Evolutionary conservation across 1,140 invertebrate genomes (phyloP).

Genomic region (Alviniconcha marisindica): DNA sequence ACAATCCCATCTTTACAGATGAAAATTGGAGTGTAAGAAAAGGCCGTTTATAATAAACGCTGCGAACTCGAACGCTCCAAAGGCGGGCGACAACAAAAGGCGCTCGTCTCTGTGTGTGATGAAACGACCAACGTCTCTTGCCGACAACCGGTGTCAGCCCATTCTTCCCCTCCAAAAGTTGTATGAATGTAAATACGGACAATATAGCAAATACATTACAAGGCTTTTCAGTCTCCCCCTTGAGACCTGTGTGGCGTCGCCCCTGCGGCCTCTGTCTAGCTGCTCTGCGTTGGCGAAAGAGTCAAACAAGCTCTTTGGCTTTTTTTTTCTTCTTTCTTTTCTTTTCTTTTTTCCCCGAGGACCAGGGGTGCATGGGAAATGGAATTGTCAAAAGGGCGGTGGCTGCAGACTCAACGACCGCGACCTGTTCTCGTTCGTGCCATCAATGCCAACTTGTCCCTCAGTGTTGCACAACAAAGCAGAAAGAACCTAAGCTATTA

Average conservation of each 20-base stretch:
- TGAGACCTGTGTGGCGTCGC: too few relatives aligned
- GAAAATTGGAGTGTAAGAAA: conserved; percentile 30
- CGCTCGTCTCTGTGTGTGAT: conserved; percentile 2
- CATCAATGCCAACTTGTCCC: too few relatives aligned
- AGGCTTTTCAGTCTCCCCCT: background rate
- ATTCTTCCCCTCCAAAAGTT: conserved; percentile 1
- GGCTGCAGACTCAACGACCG: too few relatives aligned
- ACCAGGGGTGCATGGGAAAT: conserved; percentile 4
- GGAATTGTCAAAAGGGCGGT: conserved; percentile 32
- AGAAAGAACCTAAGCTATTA: too few relatives aligned
- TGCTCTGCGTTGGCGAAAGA: too few relatives aligned
- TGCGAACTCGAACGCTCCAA: background rate
- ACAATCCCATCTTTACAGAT: conserved; percentile 28
- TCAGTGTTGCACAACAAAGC: conserved; percentile 31
- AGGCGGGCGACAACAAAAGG: background rate
- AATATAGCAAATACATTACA: conserved; percentile 31
- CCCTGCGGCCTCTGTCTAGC: too few relatives aligned
- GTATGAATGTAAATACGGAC: conserved; percentile 26
- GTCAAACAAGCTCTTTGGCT: too few relatives aligned
- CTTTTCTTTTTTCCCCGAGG: background rate
- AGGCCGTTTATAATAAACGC: conserved; percentile 21
- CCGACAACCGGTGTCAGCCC: conserved; percentile 3
- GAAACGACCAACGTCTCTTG: background rate
- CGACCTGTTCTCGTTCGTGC: too few relatives aligned
- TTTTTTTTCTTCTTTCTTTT: background rate